phyloP scores from a whole-genome alignment of 1,140 invertebrate genomes.

The Wasmannia auropunctata region DNA sequence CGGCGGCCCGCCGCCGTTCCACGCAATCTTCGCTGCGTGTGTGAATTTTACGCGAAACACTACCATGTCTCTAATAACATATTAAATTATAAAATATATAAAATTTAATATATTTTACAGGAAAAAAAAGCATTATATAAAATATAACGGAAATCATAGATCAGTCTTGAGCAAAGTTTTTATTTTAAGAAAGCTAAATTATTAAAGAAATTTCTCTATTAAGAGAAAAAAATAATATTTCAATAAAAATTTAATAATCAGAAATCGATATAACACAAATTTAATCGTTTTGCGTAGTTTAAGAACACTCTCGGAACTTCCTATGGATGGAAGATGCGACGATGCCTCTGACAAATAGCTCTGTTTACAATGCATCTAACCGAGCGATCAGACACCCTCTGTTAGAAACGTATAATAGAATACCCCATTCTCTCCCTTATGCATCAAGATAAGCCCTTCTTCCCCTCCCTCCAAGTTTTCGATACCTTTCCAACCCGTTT shows the following conservation, averaged over 20 bases:
- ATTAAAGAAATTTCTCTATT: not conserved
- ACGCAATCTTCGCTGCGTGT: too few species aligned
- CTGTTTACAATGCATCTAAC: constrained; percentile 76
- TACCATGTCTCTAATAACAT: too few species aligned
- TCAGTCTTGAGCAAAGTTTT: not conserved
- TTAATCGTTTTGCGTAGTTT: not conserved
- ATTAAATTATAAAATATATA: too few species aligned
- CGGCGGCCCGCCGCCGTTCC: too few species aligned
- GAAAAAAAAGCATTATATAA: too few species aligned
- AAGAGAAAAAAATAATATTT: not conserved
- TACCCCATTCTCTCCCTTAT: constrained; percentile 10
- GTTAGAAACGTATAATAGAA: constrained; percentile 70
- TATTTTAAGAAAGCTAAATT: not conserved
- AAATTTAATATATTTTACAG: too few species aligned
- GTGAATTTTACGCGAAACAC: too few species aligned
- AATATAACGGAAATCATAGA: too few species aligned
- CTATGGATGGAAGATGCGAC: not conserved
- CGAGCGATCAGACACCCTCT: constrained; percentile 52
- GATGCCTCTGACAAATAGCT: constrained; percentile 73
- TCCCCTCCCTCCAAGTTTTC: constrained; percentile 19
- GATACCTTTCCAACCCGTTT: constrained; percentile 49
- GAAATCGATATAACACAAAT: not conserved
- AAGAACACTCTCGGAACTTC: not conserved
- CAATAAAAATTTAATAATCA: not conserved
- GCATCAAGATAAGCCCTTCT: constrained; percentile 57